Evolutionary conservation across 2,888 invertebrate genomes (phyloP).

Genomic region (Busseola fusca): DNA sequence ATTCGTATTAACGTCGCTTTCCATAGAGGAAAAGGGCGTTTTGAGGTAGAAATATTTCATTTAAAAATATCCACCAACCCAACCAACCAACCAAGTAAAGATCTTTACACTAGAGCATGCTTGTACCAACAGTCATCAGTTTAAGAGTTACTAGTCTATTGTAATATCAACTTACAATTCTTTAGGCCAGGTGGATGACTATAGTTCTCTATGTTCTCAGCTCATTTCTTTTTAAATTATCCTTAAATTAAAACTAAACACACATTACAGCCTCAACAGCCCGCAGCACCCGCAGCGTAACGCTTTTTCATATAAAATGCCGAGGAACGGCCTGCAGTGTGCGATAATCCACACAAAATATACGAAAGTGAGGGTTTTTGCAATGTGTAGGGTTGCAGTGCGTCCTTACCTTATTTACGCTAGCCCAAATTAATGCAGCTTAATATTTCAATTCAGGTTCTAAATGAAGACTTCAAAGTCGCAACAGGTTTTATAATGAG

Average conservation of each 20-base stretch:
- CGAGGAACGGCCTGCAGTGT: neutral
- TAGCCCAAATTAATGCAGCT: too few relatives aligned
- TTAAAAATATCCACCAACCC: neutral
- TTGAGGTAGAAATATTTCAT: conserved; percentile 80
- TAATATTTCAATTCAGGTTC: too few relatives aligned
- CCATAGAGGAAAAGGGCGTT: conserved; percentile 88
- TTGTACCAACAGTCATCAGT: neutral
- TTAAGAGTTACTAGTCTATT: neutral
- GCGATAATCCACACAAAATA: neutral
- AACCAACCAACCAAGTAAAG: neutral
- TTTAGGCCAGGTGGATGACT: too few relatives aligned
- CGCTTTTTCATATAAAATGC: neutral
- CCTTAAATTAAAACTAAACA: neutral
- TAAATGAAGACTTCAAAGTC: too few relatives aligned
- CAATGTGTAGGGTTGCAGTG: neutral
- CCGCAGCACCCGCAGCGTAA: too few relatives aligned
- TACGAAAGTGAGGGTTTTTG: neutral
- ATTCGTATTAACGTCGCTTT: conserved; percentile 87
- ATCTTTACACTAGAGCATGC: neutral
- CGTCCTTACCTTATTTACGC: too few relatives aligned
- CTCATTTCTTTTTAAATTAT: neutral
- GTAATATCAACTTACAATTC: neutral
- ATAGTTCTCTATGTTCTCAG: too few relatives aligned
- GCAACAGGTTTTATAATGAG: too few relatives aligned
- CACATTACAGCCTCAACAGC: too few relatives aligned